Conservation (phyloP, 2,113 vertebrate genomes). For the Ictalurus punctatus region DNA sequence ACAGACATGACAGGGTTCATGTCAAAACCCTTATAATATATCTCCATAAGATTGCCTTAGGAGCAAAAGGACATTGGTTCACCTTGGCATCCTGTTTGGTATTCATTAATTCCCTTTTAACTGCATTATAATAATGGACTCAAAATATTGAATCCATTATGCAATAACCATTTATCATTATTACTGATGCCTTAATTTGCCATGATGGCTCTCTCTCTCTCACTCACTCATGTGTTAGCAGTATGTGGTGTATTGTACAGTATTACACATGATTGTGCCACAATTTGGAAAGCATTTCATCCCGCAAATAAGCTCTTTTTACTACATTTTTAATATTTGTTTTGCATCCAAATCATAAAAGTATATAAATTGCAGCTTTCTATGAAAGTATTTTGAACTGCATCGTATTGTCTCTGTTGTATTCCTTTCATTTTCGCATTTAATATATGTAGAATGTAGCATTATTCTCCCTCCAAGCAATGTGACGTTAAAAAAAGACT, state of each 20-base stretch:
- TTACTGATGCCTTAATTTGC: constrained; percentile 6
- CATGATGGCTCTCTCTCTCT: not conserved
- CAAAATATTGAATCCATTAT: not conserved
- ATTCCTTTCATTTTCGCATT: not conserved
- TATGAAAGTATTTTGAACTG: not conserved
- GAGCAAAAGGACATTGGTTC: constrained; percentile 9
- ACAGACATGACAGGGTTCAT: not conserved
- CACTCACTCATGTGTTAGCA: not conserved
- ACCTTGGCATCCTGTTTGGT: constrained; percentile 28
- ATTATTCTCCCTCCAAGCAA: constrained; percentile 3
- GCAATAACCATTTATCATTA: constrained; percentile 24
- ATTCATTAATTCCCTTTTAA: constrained; percentile 17
- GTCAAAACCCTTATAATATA: not conserved
- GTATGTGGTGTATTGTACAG: not conserved
- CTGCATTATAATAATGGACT: constrained; percentile 25
- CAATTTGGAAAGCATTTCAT: not conserved
- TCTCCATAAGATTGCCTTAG: constrained; percentile 1
- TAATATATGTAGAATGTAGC: not conserved
- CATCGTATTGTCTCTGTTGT: not conserved
- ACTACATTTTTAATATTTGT: not conserved
- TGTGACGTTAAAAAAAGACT: constrained; percentile 29
- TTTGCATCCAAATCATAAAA: not conserved
- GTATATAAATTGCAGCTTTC: not conserved
- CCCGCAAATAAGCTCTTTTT: not conserved
- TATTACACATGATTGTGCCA: not conserved